Percentiles rank a stretch among this genome's conserved stretches.
Conservation (phyloP, 2,888 invertebrate genomes). For the Ypsolopha scabrella region DNA sequence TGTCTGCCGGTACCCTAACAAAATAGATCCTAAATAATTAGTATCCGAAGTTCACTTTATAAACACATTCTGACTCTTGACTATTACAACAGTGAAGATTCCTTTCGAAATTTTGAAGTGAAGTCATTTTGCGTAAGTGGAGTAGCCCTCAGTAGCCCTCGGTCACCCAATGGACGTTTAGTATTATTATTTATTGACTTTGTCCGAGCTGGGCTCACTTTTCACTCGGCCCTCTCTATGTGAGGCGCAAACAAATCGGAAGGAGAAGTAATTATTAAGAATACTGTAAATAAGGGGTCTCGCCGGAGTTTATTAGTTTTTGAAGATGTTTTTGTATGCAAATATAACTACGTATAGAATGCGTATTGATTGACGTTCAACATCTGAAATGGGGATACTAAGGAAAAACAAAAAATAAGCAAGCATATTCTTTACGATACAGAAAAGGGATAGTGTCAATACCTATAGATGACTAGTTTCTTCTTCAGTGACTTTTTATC, state of each 20-base stretch:
- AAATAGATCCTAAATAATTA: slow-evolving; percentile 62
- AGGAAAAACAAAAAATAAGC: not conserved
- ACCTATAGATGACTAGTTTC: not conserved
- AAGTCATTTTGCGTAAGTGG: not conserved
- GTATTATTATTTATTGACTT: slow-evolving; percentile 67
- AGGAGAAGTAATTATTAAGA: slow-evolving; percentile 64
- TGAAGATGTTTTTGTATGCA: not conserved
- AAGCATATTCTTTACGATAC: too few relatives aligned
- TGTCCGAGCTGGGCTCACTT: slow-evolving; percentile 41
- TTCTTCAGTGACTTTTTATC: too few relatives aligned
- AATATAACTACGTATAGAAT: not conserved
- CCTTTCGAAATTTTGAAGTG: not conserved
- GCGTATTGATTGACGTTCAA: not conserved
- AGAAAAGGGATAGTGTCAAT: too few relatives aligned
- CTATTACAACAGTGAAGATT: too few relatives aligned
- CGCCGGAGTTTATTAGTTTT: slow-evolving; percentile 24
- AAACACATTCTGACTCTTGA: not conserved
- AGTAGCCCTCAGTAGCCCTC: slow-evolving; percentile 20
- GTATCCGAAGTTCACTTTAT: slow-evolving; percentile 16
- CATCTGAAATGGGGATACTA: not conserved
- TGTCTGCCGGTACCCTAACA: slow-evolving; percentile 47
- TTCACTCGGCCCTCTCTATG: slow-evolving; percentile 40
- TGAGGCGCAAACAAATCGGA: slow-evolving; percentile 58
- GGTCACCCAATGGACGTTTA: slow-evolving; percentile 56
- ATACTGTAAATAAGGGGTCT: slow-evolving; percentile 57